Evolutionary conservation across 2,888 invertebrate genomes (phyloP), one percentile per base, ranked within the genome.

Genomic region (Chloroclystis v-ata): DNA sequence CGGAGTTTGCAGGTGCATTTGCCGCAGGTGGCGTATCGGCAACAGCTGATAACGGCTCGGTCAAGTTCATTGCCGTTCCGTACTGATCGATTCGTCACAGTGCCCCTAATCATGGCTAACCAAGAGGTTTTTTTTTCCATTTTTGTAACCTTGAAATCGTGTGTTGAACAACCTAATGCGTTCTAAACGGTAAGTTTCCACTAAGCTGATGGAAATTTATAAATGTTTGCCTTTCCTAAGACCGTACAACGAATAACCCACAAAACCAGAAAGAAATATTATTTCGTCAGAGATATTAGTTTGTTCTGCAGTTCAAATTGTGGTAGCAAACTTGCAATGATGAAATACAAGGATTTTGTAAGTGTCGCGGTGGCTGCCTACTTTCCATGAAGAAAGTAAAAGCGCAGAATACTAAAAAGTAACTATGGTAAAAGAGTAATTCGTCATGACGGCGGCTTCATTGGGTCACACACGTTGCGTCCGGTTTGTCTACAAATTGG

Each of bases 51-150:
- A 55, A 43, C 45, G 47, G 47, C 39, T 61, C 67, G 75, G 77
- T 75, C 83, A 86, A 85, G 86, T 85, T 86, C 85, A 86, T 83
- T 85, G 83, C 75, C 81, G 79, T 62, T 58, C 68, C 75, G 79
- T 70, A 66, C 70, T 71, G 77, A 86, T 84, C 72, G 78, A 85
- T 86, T 78, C 63, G 76, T 60, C 65, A 67, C 71, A 78, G 73
- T 75, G 72, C 75, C 70, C n/a, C 69, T 33, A 33, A 33, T 33
- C 32, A 16, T 33, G 12, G 13, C 4, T 13, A 30, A 30, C 9
- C 12, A 13, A 11, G 13, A 2, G 8, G 12, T 1, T 13, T 29
- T 11, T 29, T 11, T 5, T 8, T 30, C 4, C 25, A 2, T 25
- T 13, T 30, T 13, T 5, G 24, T 1, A 30, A 13, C 0, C 7